Evolutionary conservation across 2,113 vertebrate species (phyloP), one percentile per base, ranked within the genome.

Genomic region (Calonectris borealis): DNA sequence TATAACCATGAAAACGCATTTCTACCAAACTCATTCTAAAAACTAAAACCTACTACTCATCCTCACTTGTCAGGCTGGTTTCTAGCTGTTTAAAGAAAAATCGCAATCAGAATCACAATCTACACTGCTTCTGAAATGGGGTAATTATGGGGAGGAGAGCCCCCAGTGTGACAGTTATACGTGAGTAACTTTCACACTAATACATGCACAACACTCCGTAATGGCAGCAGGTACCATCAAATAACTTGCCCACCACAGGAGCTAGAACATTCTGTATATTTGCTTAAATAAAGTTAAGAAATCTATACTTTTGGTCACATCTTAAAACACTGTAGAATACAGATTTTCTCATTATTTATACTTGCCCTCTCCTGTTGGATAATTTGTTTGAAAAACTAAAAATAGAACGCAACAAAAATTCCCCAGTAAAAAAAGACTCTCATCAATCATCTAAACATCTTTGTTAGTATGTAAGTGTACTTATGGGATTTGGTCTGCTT

Each of bases 1-100:
- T 77, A 93, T 29, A 95, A 69, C 36, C 86, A 94, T 71, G 26
- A 85, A 92, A 96, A 93, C 0, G 3, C 69, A 51, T 69, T 54
- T 91, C 72, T 80, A 94, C 49, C 51, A 15, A 95, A 83, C n/a
- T 95, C 46, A 87, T 62, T 62, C 93, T 95, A 95, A 77, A 92
- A 94, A 72, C 62, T 83, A 93, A 88, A 97, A n/a, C 70, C 84
- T 84, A 87, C 88, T 79, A 95, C 17, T 91, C 73, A 52, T 70
- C 44, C 62, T 83, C 70, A 72, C 44, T 78, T 80, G 52, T 69
- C 88, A 87, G 91, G 51, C 55, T 68, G 62, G 16, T 40, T 89
- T 85, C 77, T 64, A 96, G 8, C 36, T 83, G 91, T 77, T 93
- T 51, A 68, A 83, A 94, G 29, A 57, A 55, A 72, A 82, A 49